phyloP scores from a whole-genome alignment of 2,797 vertebrate species.

The Alauda arvensis region DNA sequence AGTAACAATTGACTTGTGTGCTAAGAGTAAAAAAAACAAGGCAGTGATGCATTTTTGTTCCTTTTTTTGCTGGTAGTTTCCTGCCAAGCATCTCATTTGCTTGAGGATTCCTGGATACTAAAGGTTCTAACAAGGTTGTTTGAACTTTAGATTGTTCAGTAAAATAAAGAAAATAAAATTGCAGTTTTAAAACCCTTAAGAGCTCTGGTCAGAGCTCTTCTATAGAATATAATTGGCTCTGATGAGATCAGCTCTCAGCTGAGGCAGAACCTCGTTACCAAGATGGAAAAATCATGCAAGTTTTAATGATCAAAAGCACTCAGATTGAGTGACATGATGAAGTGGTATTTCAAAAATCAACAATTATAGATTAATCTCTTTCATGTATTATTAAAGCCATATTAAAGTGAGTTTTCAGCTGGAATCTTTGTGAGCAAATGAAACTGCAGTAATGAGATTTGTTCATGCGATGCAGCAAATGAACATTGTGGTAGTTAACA shows the following conservation, averaged over 20 bases:
- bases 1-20: not conserved
- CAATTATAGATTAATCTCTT: conserved; percentile 52
- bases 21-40: not conserved
- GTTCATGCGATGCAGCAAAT: not conserved
- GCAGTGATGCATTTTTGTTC: not conserved
- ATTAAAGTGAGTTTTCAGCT: conserved; percentile 33
- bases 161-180: conserved; percentile 15
- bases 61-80: not conserved
- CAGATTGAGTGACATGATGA: conserved; percentile 39
- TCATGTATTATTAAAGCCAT: conserved; percentile 55
- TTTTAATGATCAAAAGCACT: conserved; percentile 58
- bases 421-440: conserved; percentile 15
- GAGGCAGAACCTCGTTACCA: not conserved
- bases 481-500: not conserved
- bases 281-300: conserved; percentile 26
- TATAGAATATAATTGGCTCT: conserved; percentile 32
- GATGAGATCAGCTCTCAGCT: conserved; percentile 54
- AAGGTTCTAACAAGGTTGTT: not conserved
- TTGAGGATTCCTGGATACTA: not conserved
- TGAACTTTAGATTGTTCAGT: not conserved
- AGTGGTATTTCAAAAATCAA: conserved; percentile 50
- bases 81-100: not conserved
- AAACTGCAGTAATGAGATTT: not conserved
- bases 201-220: not conserved
- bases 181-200: not conserved